phyloP scores from a whole-genome alignment of 2,797 vertebrate species.

The Melopsittacus undulatus region DNA sequence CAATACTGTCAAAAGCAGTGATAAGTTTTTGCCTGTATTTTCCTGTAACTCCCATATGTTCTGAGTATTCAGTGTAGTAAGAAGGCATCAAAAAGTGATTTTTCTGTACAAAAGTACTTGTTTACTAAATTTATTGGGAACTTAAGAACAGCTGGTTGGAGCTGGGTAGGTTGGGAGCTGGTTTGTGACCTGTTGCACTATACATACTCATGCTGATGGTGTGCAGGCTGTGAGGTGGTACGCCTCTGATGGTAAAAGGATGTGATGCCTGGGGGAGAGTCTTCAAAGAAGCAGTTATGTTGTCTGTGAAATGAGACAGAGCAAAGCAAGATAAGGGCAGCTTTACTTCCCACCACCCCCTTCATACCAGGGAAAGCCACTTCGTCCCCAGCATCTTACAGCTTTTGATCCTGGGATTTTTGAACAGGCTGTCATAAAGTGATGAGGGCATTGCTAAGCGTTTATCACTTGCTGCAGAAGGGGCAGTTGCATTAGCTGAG shows the following conservation, averaged over 20 bases:
- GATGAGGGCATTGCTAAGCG: not conserved
- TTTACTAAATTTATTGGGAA: not conserved
- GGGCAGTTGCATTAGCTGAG: accelerated
- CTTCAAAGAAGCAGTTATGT: accelerated
- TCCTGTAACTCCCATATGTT: not conserved
- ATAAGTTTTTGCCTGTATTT: not conserved
- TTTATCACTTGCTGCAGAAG: not conserved
- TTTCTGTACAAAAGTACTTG: not conserved
- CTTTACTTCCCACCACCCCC: not conserved
- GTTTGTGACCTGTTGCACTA: not conserved
- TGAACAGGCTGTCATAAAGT: accelerated
- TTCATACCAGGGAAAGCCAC: not conserved
- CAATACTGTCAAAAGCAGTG: not conserved
- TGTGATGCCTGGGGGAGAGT: too few species aligned
- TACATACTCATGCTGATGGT: accelerated
- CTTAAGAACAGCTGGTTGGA: not conserved
- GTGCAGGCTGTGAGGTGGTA: too few species aligned
- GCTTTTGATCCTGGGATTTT: not conserved
- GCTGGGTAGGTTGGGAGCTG: not conserved
- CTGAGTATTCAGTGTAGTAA: not conserved
- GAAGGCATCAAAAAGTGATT: not conserved
- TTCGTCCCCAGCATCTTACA: not conserved
- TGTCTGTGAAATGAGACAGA: not conserved
- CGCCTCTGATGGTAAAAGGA: accelerated
- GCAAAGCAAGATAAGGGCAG: not conserved